Base-by-base conservation (phyloP, 1,140 invertebrate genomes). In the Drosophila santomea region DNA sequence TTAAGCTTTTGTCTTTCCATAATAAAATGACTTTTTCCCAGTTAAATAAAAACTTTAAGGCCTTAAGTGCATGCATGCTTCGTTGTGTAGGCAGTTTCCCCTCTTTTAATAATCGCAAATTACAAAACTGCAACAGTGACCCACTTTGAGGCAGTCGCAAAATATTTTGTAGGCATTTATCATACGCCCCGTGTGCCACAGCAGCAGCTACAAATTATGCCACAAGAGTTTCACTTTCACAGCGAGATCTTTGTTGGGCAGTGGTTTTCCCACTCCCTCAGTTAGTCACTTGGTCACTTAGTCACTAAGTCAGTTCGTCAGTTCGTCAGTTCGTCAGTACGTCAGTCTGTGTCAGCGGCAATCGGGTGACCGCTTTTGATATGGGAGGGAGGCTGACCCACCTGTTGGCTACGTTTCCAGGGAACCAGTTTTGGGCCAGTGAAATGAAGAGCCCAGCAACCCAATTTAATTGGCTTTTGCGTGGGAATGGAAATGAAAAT, bases 181-280 rank as follows among this genome's bases (percentile, higher is more conserved):
- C 83, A 89, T 83, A 88, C 82, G 78, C 75, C 83, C 77, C 61
- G 47, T 82, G 50, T 28, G 56, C 56, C 48, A 11, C 45, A 38
- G 38, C 52, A 45, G 47, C 44, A 61, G 51, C 58, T 62, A 76
- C 60, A 84, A 84, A 78, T 81, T 81, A 81, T 74, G 77, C 77
- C 66, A 84, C 73, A 66, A 67, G 51, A 78, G 74, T 89, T 89
- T 89, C 84, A 89, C 84, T 89, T 89, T 89, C 84, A 77, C 83
- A 77, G 61, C 32, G 43, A 59, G 36, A 52, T 60, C 35, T 57
- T 47, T 44, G 32, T 41, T 20, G 51, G 50, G 6, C 35, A 54
- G 59, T 41, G 39, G 32, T 50, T 36, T 35, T 52, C 25, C 23
- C 50, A 56, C 32, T 39, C 51, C n/a, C 15, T 36, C 39, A 39